Evolutionary conservation across 2,113 vertebrate genomes (phyloP), one percentile per base, ranked within the genome.

Genomic region (Oriolus oriolus): DNA sequence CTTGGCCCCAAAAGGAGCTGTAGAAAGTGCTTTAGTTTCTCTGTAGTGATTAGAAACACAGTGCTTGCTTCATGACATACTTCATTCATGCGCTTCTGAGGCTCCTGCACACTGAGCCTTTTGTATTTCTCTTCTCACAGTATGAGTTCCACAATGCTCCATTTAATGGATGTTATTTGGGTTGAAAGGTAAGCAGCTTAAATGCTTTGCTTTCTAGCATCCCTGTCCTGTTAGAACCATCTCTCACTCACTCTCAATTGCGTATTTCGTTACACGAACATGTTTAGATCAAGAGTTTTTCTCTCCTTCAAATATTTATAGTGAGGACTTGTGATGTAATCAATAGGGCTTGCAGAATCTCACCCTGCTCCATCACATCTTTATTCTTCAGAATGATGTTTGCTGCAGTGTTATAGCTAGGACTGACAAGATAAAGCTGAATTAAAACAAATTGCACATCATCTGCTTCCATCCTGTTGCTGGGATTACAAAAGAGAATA

Each of bases 371-470:
- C 61, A 41, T 53, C 20, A 3, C 75, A 54, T 85, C 66, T 93
- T 79, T 92, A 64, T 83, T 94, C 83, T 87, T 91, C 92, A 61
- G 73, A 68, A 50, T 77, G 77, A 19, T 87, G 27, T 80, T 93
- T 94, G 75, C 54, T 82, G 70, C 79, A 69, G 15, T 88, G 49
- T 85, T 77, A 85, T 39, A 83, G 85, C 88, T 53, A 45, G 54
- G 75, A 57, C 66, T 94, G 90, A 93, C 79, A 86, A 94, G 88
- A 90, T 88, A 90, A 92, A 95, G 49, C 78, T 53, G 54, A 94
- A 75, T 87, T 94, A 94, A 94, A 95, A 93, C 90, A 96, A 93
- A 87, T 79, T 87, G 49, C 75, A 90, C 54, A 42, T 94, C 88
- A 93, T 83, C 78, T 88, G 78, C 75, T 95, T 93, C 66, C 70